Conservation (phyloP, 2,113 vertebrate species). For the Baryphthengus martii region DNA sequence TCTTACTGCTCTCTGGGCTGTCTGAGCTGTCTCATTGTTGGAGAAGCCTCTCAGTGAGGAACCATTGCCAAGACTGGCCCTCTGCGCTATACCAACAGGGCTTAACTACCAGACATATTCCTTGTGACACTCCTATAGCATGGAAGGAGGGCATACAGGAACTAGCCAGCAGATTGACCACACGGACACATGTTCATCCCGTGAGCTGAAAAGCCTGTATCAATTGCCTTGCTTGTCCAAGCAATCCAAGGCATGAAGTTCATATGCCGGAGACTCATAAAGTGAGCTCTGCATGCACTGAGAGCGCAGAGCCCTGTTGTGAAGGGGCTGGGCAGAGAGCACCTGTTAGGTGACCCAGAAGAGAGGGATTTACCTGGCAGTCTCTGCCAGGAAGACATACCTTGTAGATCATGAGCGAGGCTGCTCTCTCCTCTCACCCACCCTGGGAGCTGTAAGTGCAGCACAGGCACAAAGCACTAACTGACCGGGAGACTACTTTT, state of each 20-base stretch:
- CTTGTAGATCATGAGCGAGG: fast-evolving
- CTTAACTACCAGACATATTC: neutral
- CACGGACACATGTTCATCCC: neutral
- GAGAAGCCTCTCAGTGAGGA: neutral
- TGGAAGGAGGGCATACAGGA: neutral
- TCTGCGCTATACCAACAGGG: neutral
- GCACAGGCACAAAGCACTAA: neutral
- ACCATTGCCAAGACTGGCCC: neutral
- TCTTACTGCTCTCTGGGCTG: neutral
- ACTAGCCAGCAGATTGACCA: neutral
- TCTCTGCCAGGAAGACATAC: neutral
- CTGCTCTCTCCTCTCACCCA: neutral
- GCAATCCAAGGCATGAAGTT: neutral
- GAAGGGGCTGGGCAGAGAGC: neutral
- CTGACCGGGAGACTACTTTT: neutral
- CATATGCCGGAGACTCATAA: neutral
- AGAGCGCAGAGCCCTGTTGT: neutral
- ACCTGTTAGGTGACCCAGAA: neutral
- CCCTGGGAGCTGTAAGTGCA: neutral
- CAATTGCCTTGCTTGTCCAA: neutral
- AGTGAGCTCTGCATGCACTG: neutral
- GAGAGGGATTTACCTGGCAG: neutral
- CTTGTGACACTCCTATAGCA: neutral
- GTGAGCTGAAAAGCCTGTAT: neutral
- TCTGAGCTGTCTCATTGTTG: neutral